These are phyloP conservation scores for Nomada fucata DNA, from an alignment of 2,888 invertebrate species.

Conservation along the genomic window DNA sequence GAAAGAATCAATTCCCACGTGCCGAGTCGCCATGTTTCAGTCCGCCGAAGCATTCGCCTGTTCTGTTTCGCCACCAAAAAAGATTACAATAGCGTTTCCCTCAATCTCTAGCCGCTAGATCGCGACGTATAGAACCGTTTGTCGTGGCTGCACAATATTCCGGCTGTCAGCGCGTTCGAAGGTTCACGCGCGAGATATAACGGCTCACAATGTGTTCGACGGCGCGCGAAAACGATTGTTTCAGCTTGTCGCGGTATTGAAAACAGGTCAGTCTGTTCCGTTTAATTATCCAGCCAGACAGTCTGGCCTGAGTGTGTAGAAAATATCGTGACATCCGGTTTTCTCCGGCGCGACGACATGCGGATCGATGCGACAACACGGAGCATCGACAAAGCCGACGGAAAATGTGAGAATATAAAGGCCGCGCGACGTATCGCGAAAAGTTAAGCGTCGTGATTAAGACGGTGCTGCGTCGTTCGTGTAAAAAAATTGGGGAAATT, in stretches of 20 bases:
- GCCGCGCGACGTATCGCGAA: conserved; percentile 6
- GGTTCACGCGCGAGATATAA: conserved; percentile 47
- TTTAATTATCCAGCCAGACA: conserved; percentile 57
- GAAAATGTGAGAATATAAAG: conserved; percentile 41
- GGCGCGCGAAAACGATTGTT: conserved; percentile 46
- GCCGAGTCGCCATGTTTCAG: too few species aligned
- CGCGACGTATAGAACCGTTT: conserved; percentile 25
- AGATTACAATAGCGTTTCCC: too few species aligned
- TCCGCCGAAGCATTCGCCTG: too few species aligned
- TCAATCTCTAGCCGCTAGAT: neutral
- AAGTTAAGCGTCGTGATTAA: conserved; percentile 23
- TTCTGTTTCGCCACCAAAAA: too few species aligned
- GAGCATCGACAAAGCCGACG: conserved; percentile 11
- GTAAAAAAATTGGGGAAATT: too few species aligned
- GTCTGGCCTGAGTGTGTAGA: conserved; percentile 41
- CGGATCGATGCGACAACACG: conserved; percentile 39
- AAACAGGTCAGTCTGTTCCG: conserved; percentile 52
- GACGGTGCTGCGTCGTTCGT: too few species aligned
- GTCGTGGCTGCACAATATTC: conserved; percentile 16
- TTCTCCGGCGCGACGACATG: conserved; percentile 23
- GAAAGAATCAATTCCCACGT: too few species aligned
- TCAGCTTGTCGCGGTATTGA: conserved; percentile 21
- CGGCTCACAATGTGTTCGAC: conserved; percentile 41
- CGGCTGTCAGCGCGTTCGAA: conserved; percentile 31
- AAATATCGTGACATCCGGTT: conserved; percentile 40